A percentile compares a stretch with the other conserved stretches of the same genome.
Conservation (phyloP, 2,888 invertebrate species). For the Troides oblongomaculatus region DNA sequence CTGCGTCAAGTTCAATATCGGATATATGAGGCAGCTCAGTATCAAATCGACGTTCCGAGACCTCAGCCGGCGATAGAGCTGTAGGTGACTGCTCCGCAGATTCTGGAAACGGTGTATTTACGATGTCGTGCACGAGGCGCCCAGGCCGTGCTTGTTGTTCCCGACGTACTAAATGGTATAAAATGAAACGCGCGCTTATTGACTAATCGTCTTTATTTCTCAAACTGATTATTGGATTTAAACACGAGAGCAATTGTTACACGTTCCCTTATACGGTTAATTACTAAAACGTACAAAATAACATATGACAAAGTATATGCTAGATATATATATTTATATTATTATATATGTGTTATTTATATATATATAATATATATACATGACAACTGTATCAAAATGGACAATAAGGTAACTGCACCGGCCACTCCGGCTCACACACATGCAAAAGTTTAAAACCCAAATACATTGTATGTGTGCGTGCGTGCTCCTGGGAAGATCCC, state of each 20-base stretch:
- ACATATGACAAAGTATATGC: conserved; percentile 25
- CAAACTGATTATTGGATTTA: conserved; percentile 39
- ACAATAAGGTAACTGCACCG: conserved; percentile 30
- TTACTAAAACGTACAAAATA: conserved; percentile 28
- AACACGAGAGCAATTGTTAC: conserved; percentile 31
- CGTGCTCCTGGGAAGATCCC: not conserved
- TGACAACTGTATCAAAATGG: conserved; percentile 28
- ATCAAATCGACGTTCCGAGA: too few relatives aligned
- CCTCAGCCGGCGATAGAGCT: too few relatives aligned
- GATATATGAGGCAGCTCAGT: too few relatives aligned
- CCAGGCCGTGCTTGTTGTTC: too few relatives aligned
- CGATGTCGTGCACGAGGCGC: too few relatives aligned
- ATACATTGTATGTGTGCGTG: not conserved
- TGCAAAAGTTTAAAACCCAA: not conserved
- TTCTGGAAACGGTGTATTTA: too few relatives aligned
- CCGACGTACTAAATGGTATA: too few relatives aligned
- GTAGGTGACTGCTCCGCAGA: too few relatives aligned
- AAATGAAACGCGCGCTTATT: conserved; percentile 4
- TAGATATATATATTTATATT: not conserved
- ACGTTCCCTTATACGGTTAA: conserved; percentile 34
- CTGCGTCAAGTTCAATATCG: too few relatives aligned
- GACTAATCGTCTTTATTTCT: conserved; percentile 47
- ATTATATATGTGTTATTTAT: not conserved
- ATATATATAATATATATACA: not conserved
- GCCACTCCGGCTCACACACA: conserved; percentile 9